Conservation (phyloP, 2,113 vertebrate genomes). For the Promerops cafer region DNA sequence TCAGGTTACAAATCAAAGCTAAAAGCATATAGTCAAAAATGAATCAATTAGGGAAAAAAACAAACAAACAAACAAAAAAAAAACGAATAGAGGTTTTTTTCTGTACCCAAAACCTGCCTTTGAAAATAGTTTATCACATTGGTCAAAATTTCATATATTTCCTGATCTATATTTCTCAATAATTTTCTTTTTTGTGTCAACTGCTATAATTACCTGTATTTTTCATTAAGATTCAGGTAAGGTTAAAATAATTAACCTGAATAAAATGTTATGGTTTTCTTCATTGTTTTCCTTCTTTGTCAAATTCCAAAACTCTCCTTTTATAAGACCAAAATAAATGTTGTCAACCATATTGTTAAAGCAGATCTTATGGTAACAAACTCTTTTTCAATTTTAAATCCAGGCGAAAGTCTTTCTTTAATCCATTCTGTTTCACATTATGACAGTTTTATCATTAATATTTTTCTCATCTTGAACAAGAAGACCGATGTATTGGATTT, state of each 20-base stretch:
- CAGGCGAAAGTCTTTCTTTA: neutral
- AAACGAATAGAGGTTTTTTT: neutral
- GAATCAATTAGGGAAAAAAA: neutral
- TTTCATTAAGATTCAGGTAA: conserved; percentile 6
- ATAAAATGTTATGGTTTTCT: conserved; percentile 3
- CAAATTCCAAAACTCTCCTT: conserved; percentile 27
- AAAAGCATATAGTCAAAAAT: neutral
- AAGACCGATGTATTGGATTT: neutral
- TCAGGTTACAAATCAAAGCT: neutral
- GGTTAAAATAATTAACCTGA: conserved; percentile 38
- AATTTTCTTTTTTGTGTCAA: conserved; percentile 3
- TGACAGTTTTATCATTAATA: neutral
- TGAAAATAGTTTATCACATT: neutral
- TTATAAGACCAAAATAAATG: neutral
- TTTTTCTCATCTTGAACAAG: neutral
- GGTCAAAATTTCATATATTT: neutral
- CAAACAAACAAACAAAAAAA: too few species aligned
- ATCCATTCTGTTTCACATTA: neutral
- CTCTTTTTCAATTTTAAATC: neutral
- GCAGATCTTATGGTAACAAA: neutral
- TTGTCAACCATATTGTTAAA: neutral
- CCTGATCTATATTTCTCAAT: neutral
- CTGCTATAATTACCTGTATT: neutral
- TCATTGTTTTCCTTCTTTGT: neutral
- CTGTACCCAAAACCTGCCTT: neutral